Evolutionary conservation across 2,113 vertebrate genomes (phyloP).

Genomic region (Ammodytes marinus): DNA sequence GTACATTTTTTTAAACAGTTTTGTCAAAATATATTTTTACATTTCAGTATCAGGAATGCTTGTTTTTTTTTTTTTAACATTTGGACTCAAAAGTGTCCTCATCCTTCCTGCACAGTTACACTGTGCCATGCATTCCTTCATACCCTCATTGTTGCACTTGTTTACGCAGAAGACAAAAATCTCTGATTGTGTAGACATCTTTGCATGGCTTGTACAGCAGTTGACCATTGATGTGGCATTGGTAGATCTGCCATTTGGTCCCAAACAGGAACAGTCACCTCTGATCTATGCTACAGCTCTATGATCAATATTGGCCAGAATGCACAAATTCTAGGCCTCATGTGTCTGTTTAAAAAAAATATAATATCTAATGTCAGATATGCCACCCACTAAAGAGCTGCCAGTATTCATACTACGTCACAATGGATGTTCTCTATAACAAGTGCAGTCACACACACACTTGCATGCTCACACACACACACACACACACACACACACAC

Average conservation of each 20-base stretch:
- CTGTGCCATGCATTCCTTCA: slow-evolving; percentile 17
- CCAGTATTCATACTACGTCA: slow-evolving; percentile 62
- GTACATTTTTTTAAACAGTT: slow-evolving; percentile 1
- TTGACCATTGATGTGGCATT: slow-evolving; percentile 69
- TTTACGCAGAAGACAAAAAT: slow-evolving; percentile 42
- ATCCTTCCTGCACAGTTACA: slow-evolving; percentile 25
- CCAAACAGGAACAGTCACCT: slow-evolving; percentile 68
- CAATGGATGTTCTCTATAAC: slow-evolving; percentile 65
- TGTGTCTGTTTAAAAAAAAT: slow-evolving; percentile 54
- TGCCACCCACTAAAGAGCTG: slow-evolving; percentile 57
- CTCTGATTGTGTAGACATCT: slow-evolving; percentile 38
- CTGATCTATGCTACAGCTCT: slow-evolving; percentile 56
- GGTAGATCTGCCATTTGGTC: slow-evolving; percentile 76
- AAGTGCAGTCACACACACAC: slow-evolving; percentile 18
- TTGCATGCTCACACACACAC: slow-evolving; percentile 12
- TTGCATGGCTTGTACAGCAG: slow-evolving; percentile 47
- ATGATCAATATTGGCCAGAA: slow-evolving; percentile 55
- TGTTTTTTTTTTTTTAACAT: slow-evolving; percentile 29
- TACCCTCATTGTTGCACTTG: slow-evolving; percentile 40
- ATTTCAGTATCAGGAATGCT: neutral
- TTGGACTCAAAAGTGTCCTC: slow-evolving; percentile 24
- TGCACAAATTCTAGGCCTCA: slow-evolving; percentile 47
- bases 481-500: slow-evolving; percentile 10
- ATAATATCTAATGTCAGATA: slow-evolving; percentile 45
- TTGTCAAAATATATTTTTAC: neutral